These are phyloP conservation scores for Rhagoletis pomonella DNA, from an alignment of 1,140 invertebrate genomes.

Conservation along the genomic window DNA sequence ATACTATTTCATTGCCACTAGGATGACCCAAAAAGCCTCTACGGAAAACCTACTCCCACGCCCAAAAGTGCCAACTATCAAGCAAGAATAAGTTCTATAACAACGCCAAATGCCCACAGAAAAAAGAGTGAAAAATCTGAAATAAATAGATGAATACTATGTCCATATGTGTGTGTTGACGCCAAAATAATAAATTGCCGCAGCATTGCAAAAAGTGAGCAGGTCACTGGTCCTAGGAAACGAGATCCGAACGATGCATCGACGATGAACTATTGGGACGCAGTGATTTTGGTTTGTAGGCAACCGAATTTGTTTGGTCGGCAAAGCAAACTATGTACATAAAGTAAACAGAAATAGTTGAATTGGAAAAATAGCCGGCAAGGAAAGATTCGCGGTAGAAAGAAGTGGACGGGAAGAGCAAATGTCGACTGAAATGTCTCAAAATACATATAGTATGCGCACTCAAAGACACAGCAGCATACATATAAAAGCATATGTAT, in stretches of 20 bases:
- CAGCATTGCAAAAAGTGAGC: constrained; percentile 7
- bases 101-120: neutral
- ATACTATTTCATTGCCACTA: constrained; percentile 33
- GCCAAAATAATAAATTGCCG: constrained; percentile 32
- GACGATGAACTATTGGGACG: constrained; percentile 5
- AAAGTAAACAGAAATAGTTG: constrained; percentile 21
- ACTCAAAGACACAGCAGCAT: neutral
- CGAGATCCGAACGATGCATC: constrained; percentile 15
- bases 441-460: neutral
- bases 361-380: neutral
- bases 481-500: neutral
- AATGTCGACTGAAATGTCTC: constrained; percentile 24
- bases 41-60: neutral
- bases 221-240: constrained; percentile 51
- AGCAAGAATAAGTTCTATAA: neutral
- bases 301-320: neutral
- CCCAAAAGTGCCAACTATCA: constrained; percentile 1
- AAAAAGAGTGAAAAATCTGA: neutral
- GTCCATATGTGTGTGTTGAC: neutral
- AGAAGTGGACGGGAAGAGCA: neutral
- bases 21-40: constrained; percentile 37
- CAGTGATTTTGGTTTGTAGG: neutral
- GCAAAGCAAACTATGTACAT: neutral
- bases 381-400: neutral
- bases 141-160: neutral